A percentile compares a stretch with the other conserved stretches of the same genome.
Evolutionary conservation across 2,797 vertebrate genomes (phyloP).

Genomic region (Merluccius polli): DNA sequence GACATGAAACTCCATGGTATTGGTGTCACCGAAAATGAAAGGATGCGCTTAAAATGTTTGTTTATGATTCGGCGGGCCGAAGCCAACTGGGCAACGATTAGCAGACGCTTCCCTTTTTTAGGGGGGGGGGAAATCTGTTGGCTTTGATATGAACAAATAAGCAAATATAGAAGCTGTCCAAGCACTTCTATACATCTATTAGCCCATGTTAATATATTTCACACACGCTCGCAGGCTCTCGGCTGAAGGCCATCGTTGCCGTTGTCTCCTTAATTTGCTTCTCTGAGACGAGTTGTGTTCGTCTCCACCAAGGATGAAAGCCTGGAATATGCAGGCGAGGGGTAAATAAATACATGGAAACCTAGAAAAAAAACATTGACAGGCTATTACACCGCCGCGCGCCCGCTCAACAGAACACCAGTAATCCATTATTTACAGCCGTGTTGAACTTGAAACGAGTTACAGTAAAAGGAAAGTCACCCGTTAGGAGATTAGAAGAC

Average conservation of each 20-base stretch:
- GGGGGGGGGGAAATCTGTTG: constrained; percentile 48
- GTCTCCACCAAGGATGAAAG: constrained; percentile 52
- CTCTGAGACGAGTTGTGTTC: constrained; percentile 62
- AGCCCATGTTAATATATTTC: constrained; percentile 51
- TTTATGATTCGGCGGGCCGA: constrained; percentile 44
- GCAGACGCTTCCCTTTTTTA: constrained; percentile 37
- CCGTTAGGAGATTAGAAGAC: constrained; percentile 73
- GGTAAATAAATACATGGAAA: constrained; percentile 68
- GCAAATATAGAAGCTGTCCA: constrained; percentile 59
- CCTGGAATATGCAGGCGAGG: constrained; percentile 49
- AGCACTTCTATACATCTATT: constrained; percentile 59
- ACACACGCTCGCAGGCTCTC: constrained; percentile 42
- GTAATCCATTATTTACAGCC: constrained; percentile 82
- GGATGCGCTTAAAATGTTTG: constrained; percentile 75
- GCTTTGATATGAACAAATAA: constrained; percentile 56
- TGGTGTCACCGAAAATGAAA: constrained; percentile 73
- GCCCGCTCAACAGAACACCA: constrained; percentile 69
- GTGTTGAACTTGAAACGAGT: constrained; percentile 73
- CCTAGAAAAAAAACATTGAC: constrained; percentile 59
- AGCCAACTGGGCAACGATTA: neutral
- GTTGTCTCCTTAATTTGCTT: constrained; percentile 64
- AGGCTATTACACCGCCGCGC: constrained; percentile 80
- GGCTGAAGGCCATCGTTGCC: constrained; percentile 46
- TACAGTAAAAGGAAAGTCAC: constrained; percentile 71
- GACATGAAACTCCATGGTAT: constrained; percentile 71